Base-by-base conservation (phyloP, 2,888 invertebrate genomes). In the Siphonodentalium dalli region DNA sequence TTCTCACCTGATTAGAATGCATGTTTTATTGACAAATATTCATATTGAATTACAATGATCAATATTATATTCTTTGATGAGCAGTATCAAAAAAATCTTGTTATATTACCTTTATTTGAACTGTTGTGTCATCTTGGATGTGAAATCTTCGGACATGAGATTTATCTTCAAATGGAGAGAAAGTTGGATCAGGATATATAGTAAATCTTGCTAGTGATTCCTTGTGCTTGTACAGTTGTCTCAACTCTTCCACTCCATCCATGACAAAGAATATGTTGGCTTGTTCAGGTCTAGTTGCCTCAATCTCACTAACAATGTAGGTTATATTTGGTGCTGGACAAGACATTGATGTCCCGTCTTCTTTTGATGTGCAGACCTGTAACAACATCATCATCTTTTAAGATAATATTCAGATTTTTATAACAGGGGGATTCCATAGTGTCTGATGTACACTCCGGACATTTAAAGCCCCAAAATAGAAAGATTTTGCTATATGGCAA, bases 141-240 rank as follows among this genome's bases (percentile, higher is more conserved):
- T n/a, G n/a, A n/a, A n/a, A n/a, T n/a, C n/a, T n/a, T n/a, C n/a
- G n/a, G n/a, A n/a, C n/a, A n/a, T n/a, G n/a, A n/a, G n/a, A n/a
- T n/a, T n/a, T n/a, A n/a, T 46, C 66, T 8, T 55, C 57, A 43
- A 79, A 75, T 13, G 44, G 50, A 41, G 55, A 41, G 40, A 69
- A 69, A 13, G 54, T 56, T 2, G 81, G 81, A 59, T 81, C 75
- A 1, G 73, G 73, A 55, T 71, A 73, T 54, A 81, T 81, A 2
- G 66, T 58, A 29, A 79, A 74, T 31, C 64, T 58, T 6, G 66
- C 66, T 8, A 72, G 45, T 4, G 54, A 13, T 3, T 60, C 59
- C 8, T 65, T 41, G 4, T 24, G 37, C 0, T 33, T 31, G 0
- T 54, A 54, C n/a, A 63, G 38, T 4, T 65, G 54, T 6, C 51